Evolutionary conservation across 2,113 vertebrate species (phyloP).

Genomic region (Pedetes capensis): DNA sequence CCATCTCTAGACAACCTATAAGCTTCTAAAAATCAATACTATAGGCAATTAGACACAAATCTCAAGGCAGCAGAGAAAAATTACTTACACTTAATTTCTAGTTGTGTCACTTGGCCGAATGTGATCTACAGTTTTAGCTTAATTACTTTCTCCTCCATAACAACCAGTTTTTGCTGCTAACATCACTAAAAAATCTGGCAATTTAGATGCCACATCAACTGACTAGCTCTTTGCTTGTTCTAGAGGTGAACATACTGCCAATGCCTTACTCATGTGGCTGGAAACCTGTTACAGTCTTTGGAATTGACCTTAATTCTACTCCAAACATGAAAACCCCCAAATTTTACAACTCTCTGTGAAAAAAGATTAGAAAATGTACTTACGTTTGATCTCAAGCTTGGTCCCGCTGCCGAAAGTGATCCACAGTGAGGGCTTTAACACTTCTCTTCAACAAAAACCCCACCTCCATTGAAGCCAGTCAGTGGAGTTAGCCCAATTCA

Average conservation of each 20-base stretch:
- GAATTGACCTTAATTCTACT: neutral
- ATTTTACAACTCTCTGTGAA: neutral
- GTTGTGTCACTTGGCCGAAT: neutral
- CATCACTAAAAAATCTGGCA: neutral
- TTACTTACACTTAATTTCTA: constrained; percentile 42
- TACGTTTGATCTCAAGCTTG: constrained; percentile 59
- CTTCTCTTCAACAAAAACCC: constrained; percentile 1
- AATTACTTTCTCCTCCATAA: neutral
- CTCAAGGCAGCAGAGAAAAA: constrained; percentile 1
- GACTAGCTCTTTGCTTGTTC: neutral
- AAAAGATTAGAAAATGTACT: constrained; percentile 46
- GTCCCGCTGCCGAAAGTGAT: neutral
- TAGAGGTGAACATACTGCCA: neutral
- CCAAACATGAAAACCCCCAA: neutral
- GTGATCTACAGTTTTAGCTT: neutral
- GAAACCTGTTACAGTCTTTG: neutral
- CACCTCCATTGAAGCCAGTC: neutral
- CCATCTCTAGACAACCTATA: neutral
- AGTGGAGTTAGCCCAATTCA: neutral
- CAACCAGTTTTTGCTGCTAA: neutral
- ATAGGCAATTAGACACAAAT: neutral
- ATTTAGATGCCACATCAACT: neutral
- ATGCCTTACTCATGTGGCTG: neutral
- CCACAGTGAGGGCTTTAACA: constrained; percentile 9
- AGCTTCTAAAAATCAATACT: neutral